Conservation (phyloP, 2,888 invertebrate genomes). For the Villa cingulata region DNA sequence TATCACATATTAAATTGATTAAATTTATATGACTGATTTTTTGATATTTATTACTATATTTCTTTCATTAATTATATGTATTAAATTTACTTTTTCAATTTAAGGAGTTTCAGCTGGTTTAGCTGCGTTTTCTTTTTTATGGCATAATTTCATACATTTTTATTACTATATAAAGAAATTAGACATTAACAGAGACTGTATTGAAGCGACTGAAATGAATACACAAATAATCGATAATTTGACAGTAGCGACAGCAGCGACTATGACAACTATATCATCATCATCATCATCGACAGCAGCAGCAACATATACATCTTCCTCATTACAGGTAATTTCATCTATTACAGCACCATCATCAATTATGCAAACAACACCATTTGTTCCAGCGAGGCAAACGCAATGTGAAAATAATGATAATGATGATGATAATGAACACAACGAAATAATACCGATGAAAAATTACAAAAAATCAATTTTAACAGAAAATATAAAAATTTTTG, state of each 20-base stretch:
- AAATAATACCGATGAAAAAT: background rate
- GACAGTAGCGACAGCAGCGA: slow-evolving; percentile 5
- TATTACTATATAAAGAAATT: slow-evolving; percentile 9
- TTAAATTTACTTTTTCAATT: background rate
- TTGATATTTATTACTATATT: too few relatives aligned
- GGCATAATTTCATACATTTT: slow-evolving; percentile 15
- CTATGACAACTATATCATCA: background rate
- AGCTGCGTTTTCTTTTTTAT: slow-evolving; percentile 15
- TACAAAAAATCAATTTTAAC: slow-evolving; percentile 2
- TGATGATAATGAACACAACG: background rate
- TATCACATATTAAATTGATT: too few relatives aligned
- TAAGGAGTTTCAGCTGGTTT: slow-evolving; percentile 16
- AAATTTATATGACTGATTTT: too few relatives aligned
- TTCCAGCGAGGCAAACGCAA: too few relatives aligned
- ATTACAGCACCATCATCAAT: too few relatives aligned
- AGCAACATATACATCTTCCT: too few relatives aligned
- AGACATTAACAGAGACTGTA: background rate
- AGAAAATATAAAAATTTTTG: slow-evolving; percentile 13
- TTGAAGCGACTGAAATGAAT: background rate
- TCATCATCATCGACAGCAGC: background rate
- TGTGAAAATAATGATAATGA: background rate
- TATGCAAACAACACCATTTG: too few relatives aligned
- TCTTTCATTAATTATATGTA: too few relatives aligned
- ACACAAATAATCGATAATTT: slow-evolving; percentile 11
- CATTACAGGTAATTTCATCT: too few relatives aligned